Base-by-base conservation (phyloP, 2,888 invertebrate species). In the Metopia argyrocephala region DNA sequence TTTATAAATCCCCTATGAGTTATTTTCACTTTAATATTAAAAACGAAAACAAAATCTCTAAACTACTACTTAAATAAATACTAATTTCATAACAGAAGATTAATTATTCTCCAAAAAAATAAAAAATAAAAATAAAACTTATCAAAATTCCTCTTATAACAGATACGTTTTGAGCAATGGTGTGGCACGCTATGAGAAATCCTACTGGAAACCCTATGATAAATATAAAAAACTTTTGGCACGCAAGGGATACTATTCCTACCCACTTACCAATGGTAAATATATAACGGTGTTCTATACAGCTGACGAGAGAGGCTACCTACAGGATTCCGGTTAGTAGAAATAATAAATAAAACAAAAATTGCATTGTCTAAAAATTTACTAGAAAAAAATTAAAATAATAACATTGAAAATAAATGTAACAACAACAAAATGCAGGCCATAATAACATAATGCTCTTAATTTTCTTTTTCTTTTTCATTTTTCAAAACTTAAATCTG, bases 261-360 rank as follows among this genome's bases (percentile, higher is more conserved):
- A 89, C 73, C 86, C 86, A 0, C 62, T 89, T 76, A 84, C 87
- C 27, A 85, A 87, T 56, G 45, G 68, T 23, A 84, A 86, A 62
- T 89, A 79, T 80, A 70, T 87, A 46, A 89, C 89, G 0, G 86
- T 87, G 0, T 87, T 86, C 78, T 89, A 88, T 46, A 86, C 86
- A 21, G 90, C 89, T 56, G 89, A 89, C 76, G 86, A 89, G 31
- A 84, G 74, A 45, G 89, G 90, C 61, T 89, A 83, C 62, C 87
- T 85, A 52, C 85, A 86, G 74, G 85, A 86, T 56, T 85, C 86
- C 70, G 52, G 85, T 84, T 82, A 85, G 89, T 85, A 65, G 9
- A 12, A 31, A 7, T 12, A 12, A 31, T 2, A 31, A 31, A 31
- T 12, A 3, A 38, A 15, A 31, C 7, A 65, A 21, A 21, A 65